Base-by-base conservation (phyloP, 2,113 vertebrate genomes). In the Phaethornis superciliosus region DNA sequence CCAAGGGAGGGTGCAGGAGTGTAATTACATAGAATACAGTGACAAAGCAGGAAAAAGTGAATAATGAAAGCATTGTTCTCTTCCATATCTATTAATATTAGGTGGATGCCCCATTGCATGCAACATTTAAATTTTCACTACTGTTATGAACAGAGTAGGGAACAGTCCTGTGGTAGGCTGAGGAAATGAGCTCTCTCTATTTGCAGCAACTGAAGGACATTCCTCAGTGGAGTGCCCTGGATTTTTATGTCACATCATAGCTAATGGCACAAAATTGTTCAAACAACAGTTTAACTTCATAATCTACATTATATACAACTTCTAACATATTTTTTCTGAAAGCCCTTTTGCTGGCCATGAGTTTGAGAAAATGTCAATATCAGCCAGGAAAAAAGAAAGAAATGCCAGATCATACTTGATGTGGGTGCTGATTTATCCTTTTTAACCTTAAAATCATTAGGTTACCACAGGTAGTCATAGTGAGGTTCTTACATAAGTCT, bases 81-180 rank as follows among this genome's bases (percentile, higher is more conserved):
- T 80, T 51, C 12, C 27, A 32, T 65, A 69, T 80, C 42, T 52
- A 68, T 86, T 89, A 92, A 63, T 83, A 60, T 55, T 63, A 78
- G 14, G 42, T 67, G 6, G 60, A 77, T 83, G 60, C 30, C 32
- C 22, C 68, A 59, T 51, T 88, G 55, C 42, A 46, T 22, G 42
- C 37, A 68, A 71, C 52, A 83, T 92, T 93, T 88, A 63, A 70
- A 86, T 90, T 35, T 84, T 17, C 33, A 33, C 28, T 85, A 30
- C 30, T 35, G 58, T 51, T 80, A 46, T 28, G n/a, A 77, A 58
- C 49, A 40, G 35, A 35, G 37, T 6, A 62, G 9, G n/a, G 42
- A 85, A 72, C 42, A 77, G 24, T 90, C 63, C 20, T 64, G 44
- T 52, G 40, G 11, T n/a, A 70, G 64, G 32, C 80, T 80, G 59